phyloP scores from a whole-genome alignment of 2,797 vertebrate genomes.

The Tenualosa ilisha region DNA sequence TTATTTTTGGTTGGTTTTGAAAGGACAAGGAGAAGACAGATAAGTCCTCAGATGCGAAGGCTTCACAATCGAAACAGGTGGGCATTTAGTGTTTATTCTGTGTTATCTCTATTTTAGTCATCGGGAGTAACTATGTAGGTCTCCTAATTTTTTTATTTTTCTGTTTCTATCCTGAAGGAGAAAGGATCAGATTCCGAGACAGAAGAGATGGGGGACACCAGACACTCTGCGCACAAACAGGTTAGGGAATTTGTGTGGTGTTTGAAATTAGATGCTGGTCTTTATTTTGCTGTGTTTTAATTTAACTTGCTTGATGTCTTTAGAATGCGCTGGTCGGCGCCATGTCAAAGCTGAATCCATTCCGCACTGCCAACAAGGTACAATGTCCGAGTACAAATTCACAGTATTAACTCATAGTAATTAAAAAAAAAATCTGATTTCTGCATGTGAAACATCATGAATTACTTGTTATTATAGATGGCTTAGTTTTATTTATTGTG shows the following conservation, averaged over 20 bases:
- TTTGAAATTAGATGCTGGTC: background rate
- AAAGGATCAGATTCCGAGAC: conserved; percentile 44
- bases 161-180: conserved; percentile 48
- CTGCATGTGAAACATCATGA: background rate
- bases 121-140: background rate
- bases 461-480: background rate
- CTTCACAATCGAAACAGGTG: conserved; percentile 60
- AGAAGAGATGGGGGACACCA: conserved; percentile 53
- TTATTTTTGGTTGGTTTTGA: conserved; percentile 9
- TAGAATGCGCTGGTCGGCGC: conserved; percentile 40
- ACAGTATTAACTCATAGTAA: background rate
- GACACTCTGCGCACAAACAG: conserved; percentile 52
- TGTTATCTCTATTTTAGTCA: background rate
- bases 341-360: conserved; percentile 34
- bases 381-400: background rate
- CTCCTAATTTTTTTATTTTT: background rate
- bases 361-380: conserved; percentile 21
- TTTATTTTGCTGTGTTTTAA: background rate
- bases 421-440: background rate
- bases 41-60: conserved; percentile 47
- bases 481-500: background rate
- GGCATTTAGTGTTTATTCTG: background rate
- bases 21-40: conserved; percentile 54
- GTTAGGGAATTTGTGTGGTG: conserved; percentile 44
- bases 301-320: conserved; percentile 17